phyloP scores from a whole-genome alignment of 1,140 invertebrate genomes.

The Chelonus insularis region DNA sequence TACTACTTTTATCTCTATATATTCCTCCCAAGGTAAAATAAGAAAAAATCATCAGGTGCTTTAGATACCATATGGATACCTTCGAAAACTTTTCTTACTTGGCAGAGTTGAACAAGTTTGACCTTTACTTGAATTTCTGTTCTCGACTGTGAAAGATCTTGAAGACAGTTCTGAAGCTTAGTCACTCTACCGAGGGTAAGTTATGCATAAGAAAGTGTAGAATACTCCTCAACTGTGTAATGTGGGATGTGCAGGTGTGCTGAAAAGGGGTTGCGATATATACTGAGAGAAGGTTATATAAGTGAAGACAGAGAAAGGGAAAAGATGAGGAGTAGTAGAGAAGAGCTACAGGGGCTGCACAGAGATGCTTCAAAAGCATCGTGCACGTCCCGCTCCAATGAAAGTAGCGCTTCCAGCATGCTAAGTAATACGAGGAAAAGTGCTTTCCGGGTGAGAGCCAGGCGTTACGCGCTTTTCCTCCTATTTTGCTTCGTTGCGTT shows the following conservation, averaged over 20 bases:
- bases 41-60: slow-evolving; percentile 11
- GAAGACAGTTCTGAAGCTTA: neutral
- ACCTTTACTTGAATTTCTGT: neutral
- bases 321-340: neutral
- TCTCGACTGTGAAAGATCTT: neutral
- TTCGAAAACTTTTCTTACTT: neutral
- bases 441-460: slow-evolving; percentile 35
- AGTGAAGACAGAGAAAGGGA: neutral
- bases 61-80: neutral
- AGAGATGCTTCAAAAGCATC: slow-evolving; percentile 28
- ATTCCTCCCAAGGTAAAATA: neutral
- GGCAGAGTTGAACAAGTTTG: neutral
- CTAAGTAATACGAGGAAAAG: slow-evolving; percentile 59
- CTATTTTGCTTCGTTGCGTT: too few relatives aligned
- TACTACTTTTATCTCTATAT: neutral
- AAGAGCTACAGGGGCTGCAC: neutral
- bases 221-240: slow-evolving; percentile 28
- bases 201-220: slow-evolving; percentile 30
- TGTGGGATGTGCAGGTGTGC: slow-evolving; percentile 22
- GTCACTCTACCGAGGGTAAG: slow-evolving; percentile 18
- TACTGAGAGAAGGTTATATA: slow-evolving; percentile 40
- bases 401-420: slow-evolving; percentile 32
- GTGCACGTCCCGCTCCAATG: slow-evolving; percentile 25
- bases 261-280: neutral
- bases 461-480: slow-evolving; percentile 15